phyloP scores from a whole-genome alignment of 2,113 vertebrate genomes.

The Xenus cinereus region DNA sequence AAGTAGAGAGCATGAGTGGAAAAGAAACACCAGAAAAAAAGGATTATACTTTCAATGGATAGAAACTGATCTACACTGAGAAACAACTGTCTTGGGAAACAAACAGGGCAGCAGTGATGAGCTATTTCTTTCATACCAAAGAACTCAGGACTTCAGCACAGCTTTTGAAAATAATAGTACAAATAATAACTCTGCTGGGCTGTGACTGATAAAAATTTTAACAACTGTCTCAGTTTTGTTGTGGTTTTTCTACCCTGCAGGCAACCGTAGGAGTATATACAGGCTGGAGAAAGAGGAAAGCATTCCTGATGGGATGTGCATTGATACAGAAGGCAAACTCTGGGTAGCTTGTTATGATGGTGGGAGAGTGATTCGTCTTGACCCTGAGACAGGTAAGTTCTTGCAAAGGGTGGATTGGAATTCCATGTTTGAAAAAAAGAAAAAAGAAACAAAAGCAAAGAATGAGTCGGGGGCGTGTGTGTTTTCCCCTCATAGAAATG shows the following conservation, averaged over 20 bases:
- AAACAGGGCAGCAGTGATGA: background rate
- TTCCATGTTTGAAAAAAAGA: background rate
- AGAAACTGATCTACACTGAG: background rate
- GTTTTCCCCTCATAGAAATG: background rate
- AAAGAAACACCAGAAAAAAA: background rate
- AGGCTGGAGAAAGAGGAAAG: slow-evolving; percentile 82
- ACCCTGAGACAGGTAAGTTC: slow-evolving; percentile 84
- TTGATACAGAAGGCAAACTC: slow-evolving; percentile 85
- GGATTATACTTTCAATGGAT: background rate
- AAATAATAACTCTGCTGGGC: background rate
- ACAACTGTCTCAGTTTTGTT: background rate
- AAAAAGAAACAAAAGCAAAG: background rate
- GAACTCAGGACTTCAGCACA: background rate
- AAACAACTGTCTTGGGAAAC: background rate
- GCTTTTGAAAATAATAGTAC: background rate
- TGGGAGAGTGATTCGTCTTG: slow-evolving; percentile 88
- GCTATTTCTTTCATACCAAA: background rate
- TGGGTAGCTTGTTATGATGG: slow-evolving; percentile 93
- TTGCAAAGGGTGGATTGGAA: background rate
- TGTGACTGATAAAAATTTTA: background rate
- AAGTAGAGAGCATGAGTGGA: background rate
- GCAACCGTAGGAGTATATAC: slow-evolving; percentile 78
- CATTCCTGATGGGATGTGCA: slow-evolving; percentile 91
- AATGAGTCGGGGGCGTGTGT: background rate
- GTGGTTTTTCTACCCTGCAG: slow-evolving; percentile 30